Conservation (phyloP, 2,113 vertebrate species). For the Rhagologus leucostigma region DNA sequence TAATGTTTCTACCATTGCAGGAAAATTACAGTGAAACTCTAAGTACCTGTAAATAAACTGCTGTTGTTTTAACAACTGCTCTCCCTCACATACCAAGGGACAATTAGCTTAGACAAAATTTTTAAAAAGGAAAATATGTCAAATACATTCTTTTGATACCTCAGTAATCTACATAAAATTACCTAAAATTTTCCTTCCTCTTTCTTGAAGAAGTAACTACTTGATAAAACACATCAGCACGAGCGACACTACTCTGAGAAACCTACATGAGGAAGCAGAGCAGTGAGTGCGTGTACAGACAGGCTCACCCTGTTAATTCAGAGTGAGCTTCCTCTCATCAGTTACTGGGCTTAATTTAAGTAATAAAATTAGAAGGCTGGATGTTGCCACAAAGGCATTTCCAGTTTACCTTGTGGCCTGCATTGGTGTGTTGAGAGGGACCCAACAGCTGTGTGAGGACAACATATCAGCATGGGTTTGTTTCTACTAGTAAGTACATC, state of each 20-base stretch:
- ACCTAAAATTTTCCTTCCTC: background rate
- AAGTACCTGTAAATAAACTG: background rate
- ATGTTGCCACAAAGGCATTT: background rate
- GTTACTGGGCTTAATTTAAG: background rate
- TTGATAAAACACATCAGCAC: background rate
- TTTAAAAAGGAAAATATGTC: background rate
- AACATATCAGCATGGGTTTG: background rate
- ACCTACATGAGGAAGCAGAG: background rate
- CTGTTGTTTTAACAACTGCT: background rate
- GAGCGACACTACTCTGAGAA: background rate
- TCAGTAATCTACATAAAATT: background rate
- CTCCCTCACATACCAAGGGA: background rate
- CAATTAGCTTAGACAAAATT: background rate
- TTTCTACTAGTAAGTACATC: background rate
- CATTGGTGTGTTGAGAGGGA: background rate
- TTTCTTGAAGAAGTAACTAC: background rate
- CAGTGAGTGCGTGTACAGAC: background rate
- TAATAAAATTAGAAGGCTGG: background rate
- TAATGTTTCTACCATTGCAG: background rate
- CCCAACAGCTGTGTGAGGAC: background rate
- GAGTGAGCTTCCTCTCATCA: background rate
- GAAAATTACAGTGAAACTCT: background rate
- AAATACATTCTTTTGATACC: background rate
- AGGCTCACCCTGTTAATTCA: background rate
- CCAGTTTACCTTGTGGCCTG: background rate